phyloP scores from a whole-genome alignment of 2,797 vertebrate species.

The Typhlichthys eigenmanni region DNA sequence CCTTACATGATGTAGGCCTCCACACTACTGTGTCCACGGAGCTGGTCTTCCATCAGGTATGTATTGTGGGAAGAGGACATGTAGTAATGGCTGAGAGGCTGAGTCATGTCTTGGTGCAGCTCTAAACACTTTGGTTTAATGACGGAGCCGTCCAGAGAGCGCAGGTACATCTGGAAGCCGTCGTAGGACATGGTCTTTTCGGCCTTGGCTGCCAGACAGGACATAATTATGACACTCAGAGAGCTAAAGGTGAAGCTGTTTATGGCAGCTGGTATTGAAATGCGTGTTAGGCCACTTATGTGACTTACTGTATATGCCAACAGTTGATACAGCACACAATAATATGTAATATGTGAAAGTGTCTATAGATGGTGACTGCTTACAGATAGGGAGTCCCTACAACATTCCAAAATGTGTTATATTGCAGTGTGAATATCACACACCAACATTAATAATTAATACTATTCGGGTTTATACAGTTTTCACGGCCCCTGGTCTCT shows the following conservation, averaged over 20 bases:
- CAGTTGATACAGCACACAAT: no score
- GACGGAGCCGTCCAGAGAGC: slow-evolving; percentile 88
- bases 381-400: no score
- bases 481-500: no score
- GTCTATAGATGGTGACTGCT: no score
- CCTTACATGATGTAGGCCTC: slow-evolving; percentile 94
- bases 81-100: slow-evolving; percentile 91
- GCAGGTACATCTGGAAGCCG: slow-evolving; percentile 92
- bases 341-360: no score
- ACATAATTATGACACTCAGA: background rate
- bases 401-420: no score
- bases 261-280: no score
- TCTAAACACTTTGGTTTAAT: slow-evolving; percentile 77
- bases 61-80: slow-evolving; percentile 98
- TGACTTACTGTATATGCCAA: no score
- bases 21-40: slow-evolving; percentile 91
- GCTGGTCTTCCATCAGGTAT: slow-evolving; percentile 93
- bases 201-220: slow-evolving; percentile 77
- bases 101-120: slow-evolving; percentile 90
- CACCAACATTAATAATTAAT: no score
- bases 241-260: background rate
- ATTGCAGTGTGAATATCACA: no score
- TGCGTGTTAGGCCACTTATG: no score
- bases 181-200: slow-evolving; percentile 85
- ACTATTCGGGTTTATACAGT: no score